Evolutionary conservation across 2,888 invertebrate genomes (phyloP), one percentile per base, ranked within the genome.

Genomic region (Heliothis peltigera): DNA sequence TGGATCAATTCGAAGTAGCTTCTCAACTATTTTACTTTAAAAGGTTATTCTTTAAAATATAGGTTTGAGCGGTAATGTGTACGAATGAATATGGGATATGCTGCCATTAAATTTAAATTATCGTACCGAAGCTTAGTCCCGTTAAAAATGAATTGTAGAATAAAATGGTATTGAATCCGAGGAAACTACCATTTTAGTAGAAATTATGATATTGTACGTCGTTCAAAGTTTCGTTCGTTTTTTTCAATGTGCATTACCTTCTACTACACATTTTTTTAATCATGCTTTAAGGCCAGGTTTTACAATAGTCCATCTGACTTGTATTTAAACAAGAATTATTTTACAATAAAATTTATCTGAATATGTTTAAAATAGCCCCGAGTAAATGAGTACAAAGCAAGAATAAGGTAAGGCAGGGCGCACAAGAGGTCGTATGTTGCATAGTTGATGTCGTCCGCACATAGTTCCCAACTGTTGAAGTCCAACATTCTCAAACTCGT

Each of bases 401-500:
- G 64, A 28, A n/a, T 28, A 44, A 42, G 4, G 2, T 4, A 18
- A 64, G 42, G 22, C 39, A 54, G 53, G 64, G 64, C 21, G 54
- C 49, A 55, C 19, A 44, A 43, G 18, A 47, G 42, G 17, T 18
- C 44, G 44, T 54, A 68, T 32, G 44, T 72, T 55, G 68, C 39
- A 68, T 72, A 72, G 44, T 68, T 72, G 68, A 56, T 47, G 6
- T 1, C 28, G 6, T 1, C 28, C 49, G 28, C 42, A 64, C 73
- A 68, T 72, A 68, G 55, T 68, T 72, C 51, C 19, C 54, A 55
- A 46, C 72, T 72, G 54, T 42, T 19, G 19, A 54, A 51, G 32
- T 19, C 51, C 51, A 65, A 72, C 66, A 42, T 57, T 54, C 68
- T 51, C 60, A 10, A 71, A 71, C 76, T 75, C 64, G 7, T 48